phyloP scores from a whole-genome alignment of 2,113 vertebrate genomes.

The Porphyrio hochstetteri region DNA sequence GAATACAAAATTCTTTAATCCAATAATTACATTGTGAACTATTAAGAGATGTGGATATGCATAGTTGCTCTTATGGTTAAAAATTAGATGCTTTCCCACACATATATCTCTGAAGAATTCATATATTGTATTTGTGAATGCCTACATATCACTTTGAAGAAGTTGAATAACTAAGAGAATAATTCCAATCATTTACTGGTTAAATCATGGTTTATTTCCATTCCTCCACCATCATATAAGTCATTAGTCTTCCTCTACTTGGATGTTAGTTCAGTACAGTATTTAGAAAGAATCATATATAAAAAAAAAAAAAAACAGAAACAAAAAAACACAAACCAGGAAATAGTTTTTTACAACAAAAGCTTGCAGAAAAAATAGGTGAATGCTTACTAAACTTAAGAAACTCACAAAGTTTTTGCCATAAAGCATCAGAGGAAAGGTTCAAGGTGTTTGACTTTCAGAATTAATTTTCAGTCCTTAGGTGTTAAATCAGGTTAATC shows the following conservation, averaged over 20 bases:
- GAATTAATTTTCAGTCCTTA: neutral
- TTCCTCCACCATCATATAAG: neutral
- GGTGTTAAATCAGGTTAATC: neutral
- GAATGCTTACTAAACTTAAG: neutral
- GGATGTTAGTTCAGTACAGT: neutral
- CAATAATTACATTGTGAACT: neutral
- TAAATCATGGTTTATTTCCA: neutral
- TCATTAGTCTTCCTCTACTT: neutral
- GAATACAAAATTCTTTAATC: neutral
- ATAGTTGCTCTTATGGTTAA: neutral
- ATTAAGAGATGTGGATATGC: neutral
- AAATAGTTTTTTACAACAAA: neutral
- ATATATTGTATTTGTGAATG: neutral
- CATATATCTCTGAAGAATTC: neutral
- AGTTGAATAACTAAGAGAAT: neutral
- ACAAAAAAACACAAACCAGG: neutral
- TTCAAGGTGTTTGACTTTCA: neutral
- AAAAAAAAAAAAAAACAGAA: neutral
- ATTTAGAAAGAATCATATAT: neutral
- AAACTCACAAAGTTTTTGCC: neutral
- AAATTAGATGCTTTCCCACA: neutral
- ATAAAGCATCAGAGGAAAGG: neutral
- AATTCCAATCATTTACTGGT: neutral
- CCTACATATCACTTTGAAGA: neutral
- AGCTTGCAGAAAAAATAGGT: neutral